Conservation (phyloP, 2,888 invertebrate species). For the Lissonota sp. region DNA sequence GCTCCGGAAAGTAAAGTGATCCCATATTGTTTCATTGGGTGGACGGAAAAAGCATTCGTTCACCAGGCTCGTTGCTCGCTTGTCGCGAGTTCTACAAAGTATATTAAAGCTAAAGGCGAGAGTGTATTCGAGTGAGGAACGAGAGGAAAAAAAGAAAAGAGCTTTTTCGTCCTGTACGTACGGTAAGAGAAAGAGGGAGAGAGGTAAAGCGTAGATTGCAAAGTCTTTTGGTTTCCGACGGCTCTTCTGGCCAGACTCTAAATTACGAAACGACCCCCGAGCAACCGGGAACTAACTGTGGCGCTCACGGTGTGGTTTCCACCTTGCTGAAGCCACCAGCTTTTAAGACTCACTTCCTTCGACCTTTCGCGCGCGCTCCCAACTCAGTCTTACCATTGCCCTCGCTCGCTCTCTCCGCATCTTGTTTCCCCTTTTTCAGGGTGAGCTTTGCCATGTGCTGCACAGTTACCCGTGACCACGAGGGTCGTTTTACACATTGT, state of each 20-base stretch:
- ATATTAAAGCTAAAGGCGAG: slow-evolving; percentile 14
- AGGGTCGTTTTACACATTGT: slow-evolving; percentile 61
- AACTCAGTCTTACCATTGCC: slow-evolving; percentile 18
- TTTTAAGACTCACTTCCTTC: slow-evolving; percentile 59
- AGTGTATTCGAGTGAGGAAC: slow-evolving; percentile 44
- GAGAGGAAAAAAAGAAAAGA: slow-evolving; percentile 14
- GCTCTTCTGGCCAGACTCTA: slow-evolving; percentile 55
- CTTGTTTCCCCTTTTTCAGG: slow-evolving; percentile 8
- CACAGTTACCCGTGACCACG: slow-evolving; percentile 32
- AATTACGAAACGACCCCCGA: slow-evolving; percentile 53
- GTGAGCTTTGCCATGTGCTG: slow-evolving; percentile 15
- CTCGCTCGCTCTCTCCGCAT: slow-evolving; percentile 9
- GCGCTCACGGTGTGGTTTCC: too few species aligned
- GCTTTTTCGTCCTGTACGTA: slow-evolving; percentile 28
- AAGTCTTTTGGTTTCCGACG: slow-evolving; percentile 37
- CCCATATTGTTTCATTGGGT: not conserved
- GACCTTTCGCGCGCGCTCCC: slow-evolving; percentile 15
- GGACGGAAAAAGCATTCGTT: not conserved
- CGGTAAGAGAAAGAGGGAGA: slow-evolving; percentile 3
- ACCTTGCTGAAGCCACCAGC: slow-evolving; percentile 46
- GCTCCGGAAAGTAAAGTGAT: slow-evolving; percentile 9
- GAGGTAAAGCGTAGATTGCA: slow-evolving; percentile 33
- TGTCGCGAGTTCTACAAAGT: slow-evolving; percentile 5
- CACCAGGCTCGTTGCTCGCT: not conserved
- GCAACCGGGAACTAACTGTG: slow-evolving; percentile 48